Percentiles rank a stretch among this genome's conserved stretches.
Conservation (phyloP, 2,797 vertebrate species). For the Gadopsis bispinosus region DNA sequence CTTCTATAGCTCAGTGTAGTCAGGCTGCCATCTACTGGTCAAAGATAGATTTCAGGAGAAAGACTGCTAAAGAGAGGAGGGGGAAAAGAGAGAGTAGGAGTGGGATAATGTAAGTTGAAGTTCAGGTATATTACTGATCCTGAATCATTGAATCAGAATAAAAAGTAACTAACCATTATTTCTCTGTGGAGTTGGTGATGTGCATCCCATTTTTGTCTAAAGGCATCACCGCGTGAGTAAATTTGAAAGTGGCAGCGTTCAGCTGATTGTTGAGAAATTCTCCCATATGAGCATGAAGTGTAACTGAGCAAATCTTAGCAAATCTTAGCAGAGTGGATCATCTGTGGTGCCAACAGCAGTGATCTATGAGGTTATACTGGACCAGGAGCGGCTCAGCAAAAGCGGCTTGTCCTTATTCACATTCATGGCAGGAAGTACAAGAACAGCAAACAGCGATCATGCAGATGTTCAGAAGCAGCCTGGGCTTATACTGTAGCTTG, state of each 20-base stretch:
- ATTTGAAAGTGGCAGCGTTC: not conserved
- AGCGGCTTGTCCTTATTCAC: not conserved
- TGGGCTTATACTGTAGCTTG: not conserved
- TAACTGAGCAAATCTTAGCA: not conserved
- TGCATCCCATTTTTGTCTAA: not conserved
- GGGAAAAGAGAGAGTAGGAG: not conserved
- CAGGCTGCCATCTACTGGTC: conserved; percentile 77
- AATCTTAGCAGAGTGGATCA: not conserved
- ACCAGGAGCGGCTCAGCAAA: not conserved
- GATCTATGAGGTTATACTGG: not conserved
- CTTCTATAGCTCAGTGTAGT: conserved; percentile 51
- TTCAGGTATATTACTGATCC: not conserved
- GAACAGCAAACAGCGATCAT: not conserved
- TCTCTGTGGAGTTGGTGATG: not conserved
- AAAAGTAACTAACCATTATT: not conserved
- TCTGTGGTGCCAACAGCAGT: not conserved
- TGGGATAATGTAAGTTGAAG: not conserved
- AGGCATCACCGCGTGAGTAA: not conserved
- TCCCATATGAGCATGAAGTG: not conserved
- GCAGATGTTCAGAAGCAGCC: conserved; percentile 4
- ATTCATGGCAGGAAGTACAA: not conserved
- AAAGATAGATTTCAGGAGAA: conserved; percentile 40
- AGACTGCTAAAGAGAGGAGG: not conserved
- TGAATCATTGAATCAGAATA: conserved; percentile 16
- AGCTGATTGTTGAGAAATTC: not conserved